Evolutionary conservation across 2,113 vertebrate species (phyloP), one percentile per base, ranked within the genome.

Genomic region (Syngnathoides biaculeatus): DNA sequence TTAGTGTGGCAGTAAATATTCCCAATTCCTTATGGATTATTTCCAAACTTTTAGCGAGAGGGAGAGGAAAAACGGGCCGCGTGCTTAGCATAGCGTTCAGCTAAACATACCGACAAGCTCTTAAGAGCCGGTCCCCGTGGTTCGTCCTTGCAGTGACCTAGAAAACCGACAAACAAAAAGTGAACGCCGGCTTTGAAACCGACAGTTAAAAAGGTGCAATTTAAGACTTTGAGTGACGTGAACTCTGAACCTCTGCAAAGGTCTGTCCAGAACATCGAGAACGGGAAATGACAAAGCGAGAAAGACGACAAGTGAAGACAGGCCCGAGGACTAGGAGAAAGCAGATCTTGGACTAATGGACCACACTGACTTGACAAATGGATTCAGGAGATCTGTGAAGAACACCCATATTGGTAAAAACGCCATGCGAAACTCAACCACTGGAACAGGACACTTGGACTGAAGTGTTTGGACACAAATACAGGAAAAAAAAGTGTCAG

Each of bases 321-420:
- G 58, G 86, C 77, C 43, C 66, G 71, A 74, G 19, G 72, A 8
- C 11, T 13, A 64, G 67, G 72, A 77, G 72, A 88, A 85, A 87
- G 83, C 79, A 87, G 84, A 90, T 89, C 87, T 81, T 79, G 76
- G 74, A 56, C 87, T 87, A 89, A 90, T 89, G 89, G 85, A 86
- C 26, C 64, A 82, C 67, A 74, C 71, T 74, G 81, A 80, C 79
- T 77, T 88, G 88, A 89, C 86, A 83, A 84, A 88, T 87, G 82
- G 84, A 84, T 79, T 62, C 76, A 70, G 64, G 13, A 45, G 84
- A 89, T 82, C 80, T 78, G 78, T 58, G 10, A 30, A 82, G 82
- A 85, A 86, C 79, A 84, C 30, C 30, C 75, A 84, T 75, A 77
- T 40, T 7, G 78, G 69, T n/a, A n/a, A 78, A 64, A 81, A 78